Evolutionary conservation across 2,113 vertebrate genomes (phyloP).

Genomic region (Amblyornis subalaris): DNA sequence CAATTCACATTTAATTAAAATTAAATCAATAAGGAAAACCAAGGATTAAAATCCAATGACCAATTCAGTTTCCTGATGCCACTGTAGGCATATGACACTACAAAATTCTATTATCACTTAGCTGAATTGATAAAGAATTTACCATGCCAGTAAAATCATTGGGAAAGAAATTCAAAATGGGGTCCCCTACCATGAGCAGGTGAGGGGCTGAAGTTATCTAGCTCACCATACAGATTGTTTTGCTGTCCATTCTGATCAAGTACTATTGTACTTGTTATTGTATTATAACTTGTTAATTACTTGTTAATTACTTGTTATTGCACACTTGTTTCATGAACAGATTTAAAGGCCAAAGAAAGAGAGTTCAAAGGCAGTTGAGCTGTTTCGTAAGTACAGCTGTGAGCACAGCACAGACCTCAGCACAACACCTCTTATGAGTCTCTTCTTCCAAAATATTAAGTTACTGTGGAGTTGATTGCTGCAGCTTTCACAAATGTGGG

Average conservation of each 20-base stretch:
- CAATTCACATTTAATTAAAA: neutral
- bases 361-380: neutral
- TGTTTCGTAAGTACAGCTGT: neutral
- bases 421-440: neutral
- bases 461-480: neutral
- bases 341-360: neutral
- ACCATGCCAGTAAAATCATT: neutral
- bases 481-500: neutral
- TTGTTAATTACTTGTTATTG: neutral
- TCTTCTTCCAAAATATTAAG: neutral
- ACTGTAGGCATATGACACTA: neutral
- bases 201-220: neutral
- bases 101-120: neutral
- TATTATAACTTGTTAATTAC: too few species aligned
- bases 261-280: too few species aligned
- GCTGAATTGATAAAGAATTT: neutral
- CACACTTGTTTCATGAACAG: neutral
- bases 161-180: neutral
- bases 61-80: fast-evolving
- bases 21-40: neutral
- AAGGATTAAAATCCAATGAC: neutral
- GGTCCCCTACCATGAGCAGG: neutral
- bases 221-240: neutral
- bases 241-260: neutral
- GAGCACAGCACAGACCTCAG: neutral